Percentiles rank a stretch among this genome's conserved stretches.
These are phyloP conservation scores for Argyrosomus regius DNA, from an alignment of 2,797 vertebrate genomes.

Conservation along the genomic window DNA sequence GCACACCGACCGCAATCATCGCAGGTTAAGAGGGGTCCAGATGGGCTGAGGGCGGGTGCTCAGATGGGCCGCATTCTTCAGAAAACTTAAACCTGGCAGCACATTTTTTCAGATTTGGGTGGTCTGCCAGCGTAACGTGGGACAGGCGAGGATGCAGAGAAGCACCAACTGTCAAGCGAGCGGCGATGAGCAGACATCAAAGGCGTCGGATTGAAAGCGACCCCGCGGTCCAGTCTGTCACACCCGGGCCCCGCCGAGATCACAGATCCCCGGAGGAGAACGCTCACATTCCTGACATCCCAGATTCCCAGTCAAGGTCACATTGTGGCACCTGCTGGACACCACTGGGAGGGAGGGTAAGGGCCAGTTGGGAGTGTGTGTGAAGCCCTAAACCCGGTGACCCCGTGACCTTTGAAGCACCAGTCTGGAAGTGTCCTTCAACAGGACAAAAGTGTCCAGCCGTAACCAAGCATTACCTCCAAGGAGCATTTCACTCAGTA, in stretches of 20 bases:
- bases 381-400: conserved; percentile 27
- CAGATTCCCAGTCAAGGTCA: conserved; percentile 56
- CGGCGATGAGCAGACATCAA: conserved; percentile 76
- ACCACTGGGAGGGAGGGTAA: neutral
- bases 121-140: conserved; percentile 69
- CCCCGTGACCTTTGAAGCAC: conserved; percentile 36
- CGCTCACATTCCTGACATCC: conserved; percentile 63
- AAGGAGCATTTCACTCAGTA: no score
- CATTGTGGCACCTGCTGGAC: conserved; percentile 61
- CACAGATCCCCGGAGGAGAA: conserved; percentile 74
- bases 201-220: conserved; percentile 69
- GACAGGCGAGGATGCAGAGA: conserved; percentile 58
- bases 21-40: conserved; percentile 80
- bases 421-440: conserved; percentile 38
- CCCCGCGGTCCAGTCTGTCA: conserved; percentile 64
- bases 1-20: conserved; percentile 26
- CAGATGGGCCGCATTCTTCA: conserved; percentile 79
- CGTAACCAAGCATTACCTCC: no score
- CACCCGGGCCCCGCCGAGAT: conserved; percentile 61
- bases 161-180: conserved; percentile 77
- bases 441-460: neutral
- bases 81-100: conserved; percentile 75
- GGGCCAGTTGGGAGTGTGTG: conserved; percentile 15
- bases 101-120: conserved; percentile 79
- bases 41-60: conserved; percentile 76